Evolutionary conservation across 2,797 vertebrate genomes (phyloP).

Genomic region (Leucoraja ocellata): DNA sequence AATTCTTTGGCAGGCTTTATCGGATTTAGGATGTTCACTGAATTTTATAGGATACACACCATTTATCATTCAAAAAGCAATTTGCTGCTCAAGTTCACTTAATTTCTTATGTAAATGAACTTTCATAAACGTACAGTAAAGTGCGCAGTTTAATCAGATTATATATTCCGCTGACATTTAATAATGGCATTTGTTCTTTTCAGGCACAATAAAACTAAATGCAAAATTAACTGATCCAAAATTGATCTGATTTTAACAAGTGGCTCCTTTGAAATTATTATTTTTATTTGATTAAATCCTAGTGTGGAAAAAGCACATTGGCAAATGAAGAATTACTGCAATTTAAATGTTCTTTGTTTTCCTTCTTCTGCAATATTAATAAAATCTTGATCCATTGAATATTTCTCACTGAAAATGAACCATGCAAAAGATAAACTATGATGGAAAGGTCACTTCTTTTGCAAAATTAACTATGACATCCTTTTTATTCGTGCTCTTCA

Average conservation of each 20-base stretch:
- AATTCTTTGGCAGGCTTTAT: no score
- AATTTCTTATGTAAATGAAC: neutral
- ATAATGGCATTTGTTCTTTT: neutral
- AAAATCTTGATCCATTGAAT: neutral
- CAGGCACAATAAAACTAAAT: conserved; percentile 9
- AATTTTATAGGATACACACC: no score
- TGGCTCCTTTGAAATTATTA: neutral
- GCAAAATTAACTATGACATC: neutral
- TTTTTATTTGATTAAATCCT: neutral
- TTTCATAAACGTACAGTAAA: neutral
- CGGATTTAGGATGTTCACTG: no score
- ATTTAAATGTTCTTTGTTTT: neutral
- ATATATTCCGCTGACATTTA: neutral
- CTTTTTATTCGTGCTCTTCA: neutral
- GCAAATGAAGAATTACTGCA: neutral
- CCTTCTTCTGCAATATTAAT: neutral
- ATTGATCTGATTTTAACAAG: conserved; percentile 5
- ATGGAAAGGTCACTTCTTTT: neutral
- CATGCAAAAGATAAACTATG: neutral
- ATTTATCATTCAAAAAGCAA: neutral
- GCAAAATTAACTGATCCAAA: neutral
- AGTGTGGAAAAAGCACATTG: neutral
- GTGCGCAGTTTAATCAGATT: neutral
- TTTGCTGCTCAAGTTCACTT: neutral
- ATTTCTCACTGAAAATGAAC: neutral